Base-by-base conservation (phyloP, 2,888 invertebrate genomes). In the Euplexia lucipara region DNA sequence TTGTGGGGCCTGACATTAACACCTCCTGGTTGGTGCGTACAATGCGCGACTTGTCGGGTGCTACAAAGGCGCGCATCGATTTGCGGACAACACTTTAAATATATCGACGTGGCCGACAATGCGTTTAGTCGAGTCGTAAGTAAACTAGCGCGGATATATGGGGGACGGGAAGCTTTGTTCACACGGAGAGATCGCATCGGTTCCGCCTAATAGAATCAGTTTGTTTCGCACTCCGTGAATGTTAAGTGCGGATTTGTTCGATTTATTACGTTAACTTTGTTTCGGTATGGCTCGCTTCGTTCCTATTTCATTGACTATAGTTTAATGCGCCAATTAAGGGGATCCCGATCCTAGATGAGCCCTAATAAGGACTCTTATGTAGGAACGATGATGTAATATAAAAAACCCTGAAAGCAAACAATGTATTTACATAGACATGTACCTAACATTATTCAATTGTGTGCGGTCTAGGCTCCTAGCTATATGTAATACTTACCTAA, bases 31-130 rank as follows among this genome's bases (percentile, higher is more conserved):
- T 67, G 70, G 70, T 73, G 78, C 82, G 77, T 87, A 90, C 89
- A 89, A 90, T 87, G 87, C 88, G 83, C 77, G 73, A 74, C 82
- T 81, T 86, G 86, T 85, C 83, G 84, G 83, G 83, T 79, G 67
- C 73, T 85, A 90, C 91, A 91, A 91, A 90, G 90, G 86, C 81
- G 83, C 75, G 85, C 79, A 80, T 85, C 87, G 90, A 90, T 91
- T 91, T 90, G 90, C 89, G 86, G 85, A 79, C 82, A 86, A 86
- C 90, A 85, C 84, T 85, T 88, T 90, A 88, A 91, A 91, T 91
- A 91, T 90, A 90, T 90, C 89, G 82, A 62, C 32, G 56, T 41
- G 63, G 87, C 81, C 75, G 83, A 81, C 87, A 88, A 84, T 86
- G 84, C 81, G 84, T 83, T 81, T 81, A 83, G 84, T 77, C 49